Evolutionary conservation across 2,888 invertebrate species (phyloP).

Genomic region (Stenodera caucasica): DNA sequence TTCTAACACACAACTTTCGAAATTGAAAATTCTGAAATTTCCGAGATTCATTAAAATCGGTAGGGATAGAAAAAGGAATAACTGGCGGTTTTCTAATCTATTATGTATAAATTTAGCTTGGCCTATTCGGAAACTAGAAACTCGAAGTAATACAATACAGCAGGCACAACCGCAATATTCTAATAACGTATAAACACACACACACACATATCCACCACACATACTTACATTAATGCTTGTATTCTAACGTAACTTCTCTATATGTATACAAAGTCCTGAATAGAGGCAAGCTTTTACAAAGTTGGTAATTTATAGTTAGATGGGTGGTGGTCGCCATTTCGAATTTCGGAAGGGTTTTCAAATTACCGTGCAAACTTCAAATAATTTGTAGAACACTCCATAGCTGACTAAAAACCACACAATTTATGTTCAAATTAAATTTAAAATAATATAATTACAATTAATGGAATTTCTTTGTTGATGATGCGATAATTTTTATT

Average conservation of each 20-base stretch:
- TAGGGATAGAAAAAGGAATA: constrained; percentile 5
- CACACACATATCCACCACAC: neutral
- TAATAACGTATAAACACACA: constrained; percentile 33
- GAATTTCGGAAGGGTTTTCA: constrained; percentile 5
- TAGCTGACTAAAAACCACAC: constrained; percentile 2
- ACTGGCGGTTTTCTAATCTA: constrained; percentile 39
- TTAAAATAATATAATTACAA: too few relatives aligned
- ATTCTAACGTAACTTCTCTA: neutral
- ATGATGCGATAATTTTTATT: neutral
- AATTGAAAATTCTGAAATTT: neutral
- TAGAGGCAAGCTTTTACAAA: constrained; percentile 10
- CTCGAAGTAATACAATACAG: constrained; percentile 42
- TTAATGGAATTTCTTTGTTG: too few relatives aligned
- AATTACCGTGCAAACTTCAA: constrained; percentile 8
- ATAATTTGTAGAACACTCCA: constrained; percentile 2
- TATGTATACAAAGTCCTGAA: constrained; percentile 1
- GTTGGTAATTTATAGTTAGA: constrained; percentile 14
- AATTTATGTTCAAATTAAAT: constrained; percentile 6
- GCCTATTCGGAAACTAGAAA: constrained; percentile 41
- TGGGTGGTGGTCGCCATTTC: constrained; percentile 8
- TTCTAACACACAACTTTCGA: too few relatives aligned
- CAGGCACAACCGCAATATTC: constrained; percentile 30
- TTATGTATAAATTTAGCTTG: constrained; percentile 42
- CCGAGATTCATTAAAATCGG: neutral
- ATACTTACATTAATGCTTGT: constrained; percentile 16